A percentile compares a stretch with the other conserved stretches of the same genome.
Conservation (phyloP, 1,140 invertebrate species). For the Drosophila nikananu region DNA sequence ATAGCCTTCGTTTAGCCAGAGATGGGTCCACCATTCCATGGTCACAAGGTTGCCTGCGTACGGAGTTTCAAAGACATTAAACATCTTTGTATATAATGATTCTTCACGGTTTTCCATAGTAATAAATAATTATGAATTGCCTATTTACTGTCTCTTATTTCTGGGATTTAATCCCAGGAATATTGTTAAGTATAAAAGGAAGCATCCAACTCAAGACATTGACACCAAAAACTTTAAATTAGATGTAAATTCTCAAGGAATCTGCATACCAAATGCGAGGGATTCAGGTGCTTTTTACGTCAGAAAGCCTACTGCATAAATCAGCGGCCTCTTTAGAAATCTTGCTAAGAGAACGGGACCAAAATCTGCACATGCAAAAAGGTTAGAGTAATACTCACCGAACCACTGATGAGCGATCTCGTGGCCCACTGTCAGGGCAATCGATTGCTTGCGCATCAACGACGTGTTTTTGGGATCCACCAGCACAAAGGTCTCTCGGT, state of each 20-base stretch:
- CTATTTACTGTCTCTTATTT: too few species aligned
- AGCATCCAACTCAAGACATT: constrained; percentile 12
- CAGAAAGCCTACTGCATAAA: constrained; percentile 1
- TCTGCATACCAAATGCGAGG: constrained; percentile 26
- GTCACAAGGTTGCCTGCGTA: constrained; percentile 90
- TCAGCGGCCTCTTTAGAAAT: not conserved
- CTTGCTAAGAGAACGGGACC: too few species aligned
- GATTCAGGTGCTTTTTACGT: constrained; percentile 19
- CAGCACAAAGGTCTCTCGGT: constrained; percentile 92
- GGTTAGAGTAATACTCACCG: constrained; percentile 81
- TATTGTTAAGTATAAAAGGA: not conserved
- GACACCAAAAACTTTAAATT: constrained; percentile 4
- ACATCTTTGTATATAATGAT: too few species aligned
- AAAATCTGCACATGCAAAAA: not conserved
- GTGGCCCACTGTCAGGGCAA: constrained; percentile 94
- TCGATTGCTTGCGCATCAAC: constrained; percentile 92
- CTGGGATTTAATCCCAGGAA: not conserved
- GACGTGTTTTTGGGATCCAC: constrained; percentile 95
- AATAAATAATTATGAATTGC: too few species aligned
- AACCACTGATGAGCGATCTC: constrained; percentile 97
- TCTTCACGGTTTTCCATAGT: too few species aligned
- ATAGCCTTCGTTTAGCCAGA: constrained; percentile 97
- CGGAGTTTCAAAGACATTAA: too few species aligned
- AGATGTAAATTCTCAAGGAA: not conserved
- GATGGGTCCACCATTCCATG: constrained; percentile 95